Evolutionary conservation across 2,113 vertebrate genomes (phyloP).

Genomic region (Lethenteron camtschaticum): DNA sequence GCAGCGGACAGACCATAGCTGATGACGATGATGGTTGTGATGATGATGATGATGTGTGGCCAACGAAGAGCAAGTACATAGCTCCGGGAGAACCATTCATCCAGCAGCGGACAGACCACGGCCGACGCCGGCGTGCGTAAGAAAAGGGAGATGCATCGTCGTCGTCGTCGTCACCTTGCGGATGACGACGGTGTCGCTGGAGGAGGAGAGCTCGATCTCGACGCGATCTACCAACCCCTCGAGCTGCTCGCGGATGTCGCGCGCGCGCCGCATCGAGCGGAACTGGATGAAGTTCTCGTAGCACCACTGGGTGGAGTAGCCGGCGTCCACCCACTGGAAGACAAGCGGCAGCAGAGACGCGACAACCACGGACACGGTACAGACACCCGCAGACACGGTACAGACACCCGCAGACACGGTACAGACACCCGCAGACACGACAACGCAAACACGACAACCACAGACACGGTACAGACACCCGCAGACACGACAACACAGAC

Average conservation of each 20-base stretch:
- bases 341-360: not conserved
- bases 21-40: too few relatives aligned
- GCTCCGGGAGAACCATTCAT: not conserved
- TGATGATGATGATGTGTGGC: too few relatives aligned
- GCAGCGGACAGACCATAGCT: too few relatives aligned
- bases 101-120: not conserved
- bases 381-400: not conserved
- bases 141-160: too few relatives aligned
- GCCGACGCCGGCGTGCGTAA: too few relatives aligned
- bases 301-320: constrained; percentile 75
- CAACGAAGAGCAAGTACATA: too few relatives aligned
- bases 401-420: too few relatives aligned
- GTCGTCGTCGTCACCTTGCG: constrained; percentile 34
- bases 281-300: constrained; percentile 89
- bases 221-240: constrained; percentile 65
- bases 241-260: constrained; percentile 62
- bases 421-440: too few relatives aligned
- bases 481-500: too few relatives aligned
- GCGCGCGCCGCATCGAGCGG: constrained; percentile 52
- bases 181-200: constrained; percentile 34
- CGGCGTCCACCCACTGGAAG: constrained; percentile 57
- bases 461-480: too few relatives aligned
- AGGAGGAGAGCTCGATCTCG: constrained; percentile 47
- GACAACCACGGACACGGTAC: too few relatives aligned
- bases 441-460: too few relatives aligned